phyloP scores from a whole-genome alignment of 1,140 invertebrate genomes.

The Homalodisca vitripennis region DNA sequence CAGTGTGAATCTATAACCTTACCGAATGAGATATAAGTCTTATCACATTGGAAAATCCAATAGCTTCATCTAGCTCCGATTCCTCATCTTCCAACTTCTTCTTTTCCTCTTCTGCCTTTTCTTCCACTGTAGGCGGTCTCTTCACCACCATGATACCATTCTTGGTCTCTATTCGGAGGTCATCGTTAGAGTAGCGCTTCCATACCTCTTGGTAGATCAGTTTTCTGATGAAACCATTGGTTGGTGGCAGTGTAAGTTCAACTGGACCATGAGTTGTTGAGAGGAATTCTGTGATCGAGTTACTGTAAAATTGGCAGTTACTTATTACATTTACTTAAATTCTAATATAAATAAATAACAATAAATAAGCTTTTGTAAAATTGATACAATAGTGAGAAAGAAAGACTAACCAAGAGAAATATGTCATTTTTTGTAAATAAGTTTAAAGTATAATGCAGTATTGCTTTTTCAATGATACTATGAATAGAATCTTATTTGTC shows the following conservation, averaged over 20 bases:
- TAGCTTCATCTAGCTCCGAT: slow-evolving; percentile 61
- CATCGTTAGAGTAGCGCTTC: slow-evolving; percentile 9
- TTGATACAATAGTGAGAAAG: too few species aligned
- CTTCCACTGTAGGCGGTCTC: slow-evolving; percentile 1
- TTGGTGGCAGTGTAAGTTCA: neutral
- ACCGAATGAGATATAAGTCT: slow-evolving; percentile 73
- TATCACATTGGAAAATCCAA: slow-evolving; percentile 78
- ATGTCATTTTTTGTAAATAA: too few species aligned
- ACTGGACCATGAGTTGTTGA: neutral
- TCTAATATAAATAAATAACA: too few species aligned
- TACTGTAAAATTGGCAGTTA: too few species aligned
- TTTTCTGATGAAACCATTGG: slow-evolving; percentile 66
- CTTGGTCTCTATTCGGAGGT: slow-evolving; percentile 29
- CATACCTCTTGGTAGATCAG: slow-evolving; percentile 61
- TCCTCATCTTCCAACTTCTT: slow-evolving; percentile 56
- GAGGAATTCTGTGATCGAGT: neutral
- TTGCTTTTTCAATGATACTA: too few species aligned
- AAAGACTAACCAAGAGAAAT: too few species aligned
- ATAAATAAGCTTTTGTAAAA: too few species aligned
- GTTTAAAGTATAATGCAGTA: too few species aligned
- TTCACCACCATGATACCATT: slow-evolving; percentile 9
- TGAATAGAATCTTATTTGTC: too few species aligned
- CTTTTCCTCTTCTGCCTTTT: slow-evolving; percentile 48
- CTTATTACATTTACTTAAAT: too few species aligned
- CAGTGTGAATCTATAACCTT: too few species aligned